Evolutionary conservation across 2,888 invertebrate species (phyloP), one percentile per base, ranked within the genome.

Genomic region (Acronicta leporina): DNA sequence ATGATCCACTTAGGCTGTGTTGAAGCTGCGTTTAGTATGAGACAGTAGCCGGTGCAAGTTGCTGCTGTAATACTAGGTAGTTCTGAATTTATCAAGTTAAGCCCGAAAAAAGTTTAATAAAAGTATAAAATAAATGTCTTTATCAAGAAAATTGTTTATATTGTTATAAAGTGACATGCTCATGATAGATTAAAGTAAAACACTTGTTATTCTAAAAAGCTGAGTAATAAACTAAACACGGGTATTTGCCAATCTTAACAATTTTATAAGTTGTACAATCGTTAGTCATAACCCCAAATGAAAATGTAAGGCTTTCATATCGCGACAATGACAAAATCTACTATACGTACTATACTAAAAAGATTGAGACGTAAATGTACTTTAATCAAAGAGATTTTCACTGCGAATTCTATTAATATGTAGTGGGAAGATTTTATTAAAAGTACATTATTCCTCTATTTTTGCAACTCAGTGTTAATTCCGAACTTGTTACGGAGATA

Each of bases 1-100:
- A 81, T 85, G 89, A 83, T 84, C 88, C 82, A 89, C 84, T 89
- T 86, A 80, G 63, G 63, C 52, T 63, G 63, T 73, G 60, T 55
- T 63, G 33, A 59, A 73, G 87, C 82, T 63, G 50, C 78, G 81
- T 85, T 88, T 70, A 62, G 38, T 11, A 44, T n/a, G n/a, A 10
- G 51, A 49, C 20, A 56, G 63, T 51, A 0, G 35, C 56, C 66
- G 10, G 53, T 20, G 8, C 30, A 5, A 61, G 38, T 50, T 10
- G 4, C 33, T 46, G 5, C 5, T 14, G 11, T 30, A 10, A 7
- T 27, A 27, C 27, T 27, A n/a, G 27, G 2, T 20, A 27, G 27
- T 7, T 7, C 27, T 27, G 6, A 27, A 2, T 7, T 3, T 30
- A 9, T 9, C 1, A 35, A 13, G 0, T 13, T 0, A 11, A 35